Conservation (phyloP, 2,797 vertebrate genomes). For the Dryobates pubescens region DNA sequence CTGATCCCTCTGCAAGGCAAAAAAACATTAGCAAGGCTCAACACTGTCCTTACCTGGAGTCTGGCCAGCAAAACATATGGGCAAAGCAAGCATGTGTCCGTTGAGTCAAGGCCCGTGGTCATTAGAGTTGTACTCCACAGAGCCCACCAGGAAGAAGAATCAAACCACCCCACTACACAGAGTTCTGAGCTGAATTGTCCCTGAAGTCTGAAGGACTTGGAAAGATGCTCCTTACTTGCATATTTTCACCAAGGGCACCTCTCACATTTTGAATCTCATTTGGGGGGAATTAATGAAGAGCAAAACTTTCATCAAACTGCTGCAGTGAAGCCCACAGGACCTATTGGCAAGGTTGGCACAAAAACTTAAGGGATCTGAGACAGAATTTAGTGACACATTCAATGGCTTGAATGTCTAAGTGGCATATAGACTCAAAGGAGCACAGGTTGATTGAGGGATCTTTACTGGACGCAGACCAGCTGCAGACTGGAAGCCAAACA, state of each 20-base stretch:
- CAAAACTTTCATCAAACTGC: background rate
- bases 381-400: background rate
- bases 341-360: background rate
- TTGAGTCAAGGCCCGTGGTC: background rate
- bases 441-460: background rate
- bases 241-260: background rate
- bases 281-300: background rate
- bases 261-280: background rate
- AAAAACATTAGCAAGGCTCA: background rate
- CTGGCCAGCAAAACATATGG: background rate
- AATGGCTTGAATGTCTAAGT: background rate
- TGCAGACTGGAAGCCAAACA: background rate
- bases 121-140: background rate
- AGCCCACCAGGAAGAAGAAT: background rate
- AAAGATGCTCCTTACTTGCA: background rate
- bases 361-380: background rate
- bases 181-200: background rate
- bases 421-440: background rate
- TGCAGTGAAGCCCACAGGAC: background rate
- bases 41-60: background rate
- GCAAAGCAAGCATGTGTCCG: background rate
- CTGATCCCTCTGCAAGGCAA: constrained; percentile 8
- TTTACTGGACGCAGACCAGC: background rate
- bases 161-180: fast-evolving
- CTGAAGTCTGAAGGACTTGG: background rate